phyloP scores from a whole-genome alignment of 2,888 invertebrate genomes.

The Loripinus fragilis region DNA sequence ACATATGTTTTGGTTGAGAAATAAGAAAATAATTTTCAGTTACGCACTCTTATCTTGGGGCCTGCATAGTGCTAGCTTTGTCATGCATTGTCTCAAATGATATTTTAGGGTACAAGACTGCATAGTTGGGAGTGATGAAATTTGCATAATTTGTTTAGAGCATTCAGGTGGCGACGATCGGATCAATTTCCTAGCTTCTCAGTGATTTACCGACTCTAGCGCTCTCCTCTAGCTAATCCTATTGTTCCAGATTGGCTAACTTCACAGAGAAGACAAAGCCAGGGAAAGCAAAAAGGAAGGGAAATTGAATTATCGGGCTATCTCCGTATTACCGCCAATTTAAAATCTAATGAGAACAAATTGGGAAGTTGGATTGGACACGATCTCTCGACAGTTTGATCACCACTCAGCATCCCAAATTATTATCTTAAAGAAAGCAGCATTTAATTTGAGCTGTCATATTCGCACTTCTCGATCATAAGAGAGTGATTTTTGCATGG shows the following conservation, averaged over 20 bases:
- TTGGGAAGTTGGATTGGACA: conserved; percentile 51
- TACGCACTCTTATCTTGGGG: too few relatives aligned
- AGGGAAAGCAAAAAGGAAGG: conserved; percentile 24
- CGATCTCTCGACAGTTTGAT: conserved; percentile 33
- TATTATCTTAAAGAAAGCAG: conserved; percentile 55
- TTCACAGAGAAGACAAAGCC: conserved; percentile 16
- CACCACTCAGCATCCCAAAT: conserved; percentile 53
- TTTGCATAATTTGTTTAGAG: conserved; percentile 56
- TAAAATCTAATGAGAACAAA: conserved; percentile 63
- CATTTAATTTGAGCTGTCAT: conserved; percentile 62
- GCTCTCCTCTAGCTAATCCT: conserved; percentile 41
- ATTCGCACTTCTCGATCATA: conserved; percentile 49
- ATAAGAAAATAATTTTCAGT: too few relatives aligned
- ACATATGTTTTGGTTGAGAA: too few relatives aligned
- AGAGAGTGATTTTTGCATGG: conserved; percentile 12
- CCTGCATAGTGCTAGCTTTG: too few relatives aligned
- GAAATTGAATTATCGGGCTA: conserved; percentile 58
- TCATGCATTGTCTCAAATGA: conserved; percentile 40
- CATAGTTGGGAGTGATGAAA: conserved; percentile 43
- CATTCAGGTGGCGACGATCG: conserved; percentile 1
- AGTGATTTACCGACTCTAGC: conserved; percentile 53
- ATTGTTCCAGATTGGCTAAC: conserved; percentile 48
- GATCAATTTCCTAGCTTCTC: conserved; percentile 23
- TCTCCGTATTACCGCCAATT: conserved; percentile 59
- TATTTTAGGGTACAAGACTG: conserved; percentile 46